Conservation (phyloP, 2,888 invertebrate species). For the Linyphia triangularis region DNA sequence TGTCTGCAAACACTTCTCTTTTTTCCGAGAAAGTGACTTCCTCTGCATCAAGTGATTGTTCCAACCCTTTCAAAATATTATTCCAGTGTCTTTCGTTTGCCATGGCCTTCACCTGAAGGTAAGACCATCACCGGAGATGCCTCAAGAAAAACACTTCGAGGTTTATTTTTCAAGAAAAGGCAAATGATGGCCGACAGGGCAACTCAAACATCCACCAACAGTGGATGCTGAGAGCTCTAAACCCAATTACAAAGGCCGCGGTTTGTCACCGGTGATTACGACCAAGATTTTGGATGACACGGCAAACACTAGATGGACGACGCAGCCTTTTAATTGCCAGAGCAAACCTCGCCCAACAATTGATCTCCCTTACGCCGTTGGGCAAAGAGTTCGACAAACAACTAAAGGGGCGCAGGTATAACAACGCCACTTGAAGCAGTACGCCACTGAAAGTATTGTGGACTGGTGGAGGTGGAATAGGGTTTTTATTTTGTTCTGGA, state of each 20-base stretch:
- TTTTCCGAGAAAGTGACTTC: neutral
- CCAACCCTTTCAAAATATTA: constrained; percentile 25
- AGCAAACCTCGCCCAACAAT: constrained; percentile 59
- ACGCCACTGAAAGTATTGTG: neutral
- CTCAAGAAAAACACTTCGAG: constrained; percentile 45
- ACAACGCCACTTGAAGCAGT: constrained; percentile 41
- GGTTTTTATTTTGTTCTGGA: neutral
- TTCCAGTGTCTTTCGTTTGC: constrained; percentile 24
- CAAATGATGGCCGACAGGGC: constrained; percentile 26
- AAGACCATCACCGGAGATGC: neutral
- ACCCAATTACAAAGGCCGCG: constrained; percentile 46
- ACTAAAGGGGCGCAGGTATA: constrained; percentile 41
- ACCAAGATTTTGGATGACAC: constrained; percentile 71
- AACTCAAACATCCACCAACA: constrained; percentile 51
- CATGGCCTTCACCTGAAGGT: neutral
- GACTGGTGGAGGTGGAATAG: neutral
- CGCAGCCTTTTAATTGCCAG: constrained; percentile 67
- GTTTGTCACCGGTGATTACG: constrained; percentile 67
- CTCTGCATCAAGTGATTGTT: neutral
- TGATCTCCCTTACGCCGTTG: constrained; percentile 39
- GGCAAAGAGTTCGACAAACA: constrained; percentile 67
- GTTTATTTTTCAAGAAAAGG: constrained; percentile 66
- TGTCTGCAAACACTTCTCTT: neutral
- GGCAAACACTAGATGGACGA: constrained; percentile 61
- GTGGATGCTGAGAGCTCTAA: constrained; percentile 21